A percentile compares a stretch with the other conserved stretches of the same genome.
Evolutionary conservation across 2,888 invertebrate species (phyloP).

Genomic region (Drosophila anceps): DNA sequence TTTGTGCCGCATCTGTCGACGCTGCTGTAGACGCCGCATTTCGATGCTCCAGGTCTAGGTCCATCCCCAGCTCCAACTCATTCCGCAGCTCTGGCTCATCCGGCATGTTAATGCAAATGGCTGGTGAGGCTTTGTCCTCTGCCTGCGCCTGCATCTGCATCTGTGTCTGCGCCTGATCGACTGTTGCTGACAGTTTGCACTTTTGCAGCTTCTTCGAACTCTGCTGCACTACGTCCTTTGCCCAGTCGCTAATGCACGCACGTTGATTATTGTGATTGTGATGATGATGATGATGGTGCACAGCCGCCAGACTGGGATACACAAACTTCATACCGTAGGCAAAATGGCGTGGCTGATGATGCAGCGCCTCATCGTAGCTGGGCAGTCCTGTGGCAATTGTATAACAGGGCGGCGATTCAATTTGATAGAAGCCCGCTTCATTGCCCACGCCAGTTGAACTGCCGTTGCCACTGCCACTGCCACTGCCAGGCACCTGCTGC

Average conservation of each 20-base stretch:
- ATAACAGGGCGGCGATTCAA: constrained; percentile 88
- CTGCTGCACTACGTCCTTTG: constrained; percentile 73
- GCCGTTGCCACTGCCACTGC: neutral
- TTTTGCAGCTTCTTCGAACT: constrained; percentile 68
- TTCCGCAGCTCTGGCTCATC: constrained; percentile 49
- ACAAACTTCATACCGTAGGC: constrained; percentile 84
- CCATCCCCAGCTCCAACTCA: constrained; percentile 20
- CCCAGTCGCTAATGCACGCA: constrained; percentile 73
- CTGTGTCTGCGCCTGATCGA: constrained; percentile 21
- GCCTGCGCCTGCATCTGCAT: constrained; percentile 38
- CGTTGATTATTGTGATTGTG: constrained; percentile 49
- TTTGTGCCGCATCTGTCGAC: constrained; percentile 53
- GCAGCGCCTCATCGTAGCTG: constrained; percentile 88
- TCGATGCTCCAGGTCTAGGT: constrained; percentile 25
- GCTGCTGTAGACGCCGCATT: constrained; percentile 49
- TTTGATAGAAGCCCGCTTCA: constrained; percentile 83
- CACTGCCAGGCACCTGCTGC: constrained; percentile 45
- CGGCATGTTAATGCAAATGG: constrained; percentile 79
- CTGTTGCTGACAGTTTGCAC: constrained; percentile 76
- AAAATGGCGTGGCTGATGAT: constrained; percentile 86
- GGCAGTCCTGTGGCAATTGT: constrained; percentile 88
- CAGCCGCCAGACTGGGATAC: constrained; percentile 83
- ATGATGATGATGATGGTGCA: constrained; percentile 81
- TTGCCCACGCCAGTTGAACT: constrained; percentile 27
- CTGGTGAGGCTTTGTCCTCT: constrained; percentile 55